A percentile compares a stretch with the other conserved stretches of the same genome.
phyloP scores from a whole-genome alignment of 2,888 invertebrate species.

The Drosophila limbata region DNA sequence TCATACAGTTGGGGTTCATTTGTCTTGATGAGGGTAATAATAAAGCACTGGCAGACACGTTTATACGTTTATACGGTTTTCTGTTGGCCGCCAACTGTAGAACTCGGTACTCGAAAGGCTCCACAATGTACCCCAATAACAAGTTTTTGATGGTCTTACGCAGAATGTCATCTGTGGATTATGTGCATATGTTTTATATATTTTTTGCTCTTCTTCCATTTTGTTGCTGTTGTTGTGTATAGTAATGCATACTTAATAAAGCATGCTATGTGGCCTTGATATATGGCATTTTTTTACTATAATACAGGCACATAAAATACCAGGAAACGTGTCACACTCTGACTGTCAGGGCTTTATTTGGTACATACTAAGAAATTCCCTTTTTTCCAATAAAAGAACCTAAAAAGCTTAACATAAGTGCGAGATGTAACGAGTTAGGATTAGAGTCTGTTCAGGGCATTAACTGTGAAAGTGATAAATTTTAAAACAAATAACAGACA shows the following conservation, averaged over 20 bases:
- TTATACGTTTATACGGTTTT: conserved; percentile 5
- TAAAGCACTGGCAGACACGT: conserved; percentile 45
- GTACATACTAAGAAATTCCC: conserved; percentile 15
- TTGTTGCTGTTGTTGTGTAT: conserved; percentile 13
- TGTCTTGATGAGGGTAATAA: conserved; percentile 62
- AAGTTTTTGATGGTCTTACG: conserved; percentile 39
- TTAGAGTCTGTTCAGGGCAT: conserved; percentile 10
- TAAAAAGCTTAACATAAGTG: conserved; percentile 16
- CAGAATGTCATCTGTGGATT: conserved; percentile 47
- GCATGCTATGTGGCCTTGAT: conserved; percentile 40
- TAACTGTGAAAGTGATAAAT: conserved; percentile 15
- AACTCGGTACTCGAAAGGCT: conserved; percentile 2
- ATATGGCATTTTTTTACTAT: conserved; percentile 44
- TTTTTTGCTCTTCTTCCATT: neutral
- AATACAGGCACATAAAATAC: conserved; percentile 54
- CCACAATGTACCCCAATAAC: conserved; percentile 2
- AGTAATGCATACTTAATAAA: conserved; percentile 27
- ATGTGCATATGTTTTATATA: conserved; percentile 44
- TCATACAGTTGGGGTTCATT: conserved; percentile 17
- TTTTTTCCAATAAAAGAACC: neutral
- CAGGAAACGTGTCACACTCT: conserved; percentile 40
- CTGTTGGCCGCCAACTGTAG: conserved; percentile 34
- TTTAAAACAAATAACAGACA: neutral
- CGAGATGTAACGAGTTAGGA: conserved; percentile 19
- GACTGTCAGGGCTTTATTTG: conserved; percentile 25